Evolutionary conservation across 2,888 invertebrate species (phyloP).

Genomic region (Rhorus exstirpatorius): DNA sequence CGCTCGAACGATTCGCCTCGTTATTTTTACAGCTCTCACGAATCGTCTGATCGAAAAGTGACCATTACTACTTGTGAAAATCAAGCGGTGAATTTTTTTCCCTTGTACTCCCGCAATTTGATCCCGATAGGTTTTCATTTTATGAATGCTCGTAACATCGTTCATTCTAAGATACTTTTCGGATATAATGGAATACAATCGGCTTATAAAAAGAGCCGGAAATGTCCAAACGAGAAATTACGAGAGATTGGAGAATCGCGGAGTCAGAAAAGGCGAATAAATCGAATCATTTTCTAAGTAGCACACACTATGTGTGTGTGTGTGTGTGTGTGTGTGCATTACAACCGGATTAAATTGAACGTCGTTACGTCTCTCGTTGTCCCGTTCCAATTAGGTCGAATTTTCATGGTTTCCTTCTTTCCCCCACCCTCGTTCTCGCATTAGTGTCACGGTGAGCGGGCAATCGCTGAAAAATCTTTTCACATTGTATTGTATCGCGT

Average conservation of each 20-base stretch:
- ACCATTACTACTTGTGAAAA: constrained; percentile 44
- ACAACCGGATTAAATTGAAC: constrained; percentile 74
- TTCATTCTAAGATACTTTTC: neutral
- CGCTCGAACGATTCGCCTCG: neutral
- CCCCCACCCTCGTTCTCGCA: constrained; percentile 71
- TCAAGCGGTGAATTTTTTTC: neutral
- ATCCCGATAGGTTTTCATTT: neutral
- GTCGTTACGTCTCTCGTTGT: constrained; percentile 74
- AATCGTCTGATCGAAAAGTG: constrained; percentile 43
- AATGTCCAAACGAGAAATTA: constrained; percentile 46
- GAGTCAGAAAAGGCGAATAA: neutral
- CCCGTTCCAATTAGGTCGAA: constrained; percentile 84
- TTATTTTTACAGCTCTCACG: neutral
- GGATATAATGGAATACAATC: constrained; percentile 30
- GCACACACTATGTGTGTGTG: constrained; percentile 16
- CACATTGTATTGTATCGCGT: constrained; percentile 76
- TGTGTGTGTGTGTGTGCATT: constrained; percentile 8
- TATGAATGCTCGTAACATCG: neutral
- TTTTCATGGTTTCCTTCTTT: constrained; percentile 80
- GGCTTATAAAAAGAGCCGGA: constrained; percentile 37
- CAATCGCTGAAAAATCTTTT: constrained; percentile 84
- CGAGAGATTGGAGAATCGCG: constrained; percentile 9
- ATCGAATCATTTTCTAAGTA: constrained; percentile 38
- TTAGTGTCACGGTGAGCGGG: constrained; percentile 85
- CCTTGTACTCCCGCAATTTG: neutral